These are phyloP conservation scores for Halocaridina rubra DNA, from an alignment of 2,888 invertebrate genomes.

Conservation along the genomic window DNA sequence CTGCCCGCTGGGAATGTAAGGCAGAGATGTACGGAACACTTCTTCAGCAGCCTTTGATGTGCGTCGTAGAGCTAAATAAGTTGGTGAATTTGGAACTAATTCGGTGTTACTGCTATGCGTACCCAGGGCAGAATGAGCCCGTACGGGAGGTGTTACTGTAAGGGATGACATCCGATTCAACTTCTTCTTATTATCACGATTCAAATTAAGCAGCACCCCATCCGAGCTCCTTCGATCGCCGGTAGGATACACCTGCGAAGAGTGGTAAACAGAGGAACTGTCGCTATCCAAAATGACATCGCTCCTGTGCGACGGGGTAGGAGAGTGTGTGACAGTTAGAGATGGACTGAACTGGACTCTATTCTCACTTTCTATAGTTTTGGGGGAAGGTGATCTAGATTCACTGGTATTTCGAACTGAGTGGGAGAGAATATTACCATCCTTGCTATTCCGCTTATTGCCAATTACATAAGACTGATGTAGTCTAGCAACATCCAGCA, in stretches of 20 bases:
- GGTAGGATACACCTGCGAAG: constrained; percentile 6
- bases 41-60: not conserved
- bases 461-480: not conserved
- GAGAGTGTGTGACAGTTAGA: not conserved
- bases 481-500: constrained; percentile 23
- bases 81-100: not conserved
- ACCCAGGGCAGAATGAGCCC: not conserved
- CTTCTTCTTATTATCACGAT: not conserved
- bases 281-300: not conserved
- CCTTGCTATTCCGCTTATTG: not conserved
- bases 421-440: not conserved
- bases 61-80: not conserved
- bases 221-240: not conserved
- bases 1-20: not conserved
- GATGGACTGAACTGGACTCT: not conserved
- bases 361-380: not conserved
- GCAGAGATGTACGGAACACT: not conserved
- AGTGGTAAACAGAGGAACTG: constrained; percentile 20
- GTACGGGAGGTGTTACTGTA: not conserved
- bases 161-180: constrained; percentile 9
- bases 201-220: not conserved
- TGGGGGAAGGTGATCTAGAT: not conserved
- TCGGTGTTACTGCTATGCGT: too few relatives aligned
- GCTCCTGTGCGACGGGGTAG: not conserved
- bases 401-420: constrained; percentile 4